Evolutionary conservation across 2,113 vertebrate genomes (phyloP).

Genomic region (Crotalus tigris): DNA sequence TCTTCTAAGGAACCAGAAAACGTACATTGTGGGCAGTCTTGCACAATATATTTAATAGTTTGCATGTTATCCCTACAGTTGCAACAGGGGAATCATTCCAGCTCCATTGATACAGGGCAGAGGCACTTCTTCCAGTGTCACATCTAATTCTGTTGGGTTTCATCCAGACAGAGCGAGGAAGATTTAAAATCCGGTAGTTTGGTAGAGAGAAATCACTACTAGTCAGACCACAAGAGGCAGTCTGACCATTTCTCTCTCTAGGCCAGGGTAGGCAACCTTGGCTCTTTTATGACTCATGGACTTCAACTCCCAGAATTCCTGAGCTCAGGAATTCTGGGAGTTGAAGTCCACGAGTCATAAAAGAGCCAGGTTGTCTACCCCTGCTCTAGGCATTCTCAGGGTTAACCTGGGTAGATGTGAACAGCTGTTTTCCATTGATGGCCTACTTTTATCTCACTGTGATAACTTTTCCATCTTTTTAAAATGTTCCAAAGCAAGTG

Average conservation of each 20-base stretch:
- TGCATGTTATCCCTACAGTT: not conserved
- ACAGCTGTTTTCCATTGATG: not conserved
- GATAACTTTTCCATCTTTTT: not conserved
- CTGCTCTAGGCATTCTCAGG: not conserved
- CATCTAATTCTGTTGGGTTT: not conserved
- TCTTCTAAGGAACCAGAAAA: not conserved
- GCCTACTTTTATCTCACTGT: not conserved
- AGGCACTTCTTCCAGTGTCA: not conserved
- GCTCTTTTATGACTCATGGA: no score
- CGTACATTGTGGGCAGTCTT: not conserved
- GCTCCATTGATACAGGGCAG: not conserved
- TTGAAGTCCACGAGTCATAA: no score
- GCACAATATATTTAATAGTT: not conserved
- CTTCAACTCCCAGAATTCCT: no score
- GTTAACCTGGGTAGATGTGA: not conserved
- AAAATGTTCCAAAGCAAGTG: not conserved
- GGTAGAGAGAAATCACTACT: not conserved
- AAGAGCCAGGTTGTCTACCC: no score
- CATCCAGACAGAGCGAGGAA: not conserved
- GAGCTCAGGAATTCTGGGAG: no score
- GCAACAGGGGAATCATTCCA: not conserved
- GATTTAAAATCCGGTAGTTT: not conserved
- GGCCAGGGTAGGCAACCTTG: no score
- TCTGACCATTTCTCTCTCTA: not conserved
- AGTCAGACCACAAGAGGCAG: not conserved